Evolutionary conservation across 2,113 vertebrate species (phyloP).

Genomic region (Pseudorectes ferrugineus): DNA sequence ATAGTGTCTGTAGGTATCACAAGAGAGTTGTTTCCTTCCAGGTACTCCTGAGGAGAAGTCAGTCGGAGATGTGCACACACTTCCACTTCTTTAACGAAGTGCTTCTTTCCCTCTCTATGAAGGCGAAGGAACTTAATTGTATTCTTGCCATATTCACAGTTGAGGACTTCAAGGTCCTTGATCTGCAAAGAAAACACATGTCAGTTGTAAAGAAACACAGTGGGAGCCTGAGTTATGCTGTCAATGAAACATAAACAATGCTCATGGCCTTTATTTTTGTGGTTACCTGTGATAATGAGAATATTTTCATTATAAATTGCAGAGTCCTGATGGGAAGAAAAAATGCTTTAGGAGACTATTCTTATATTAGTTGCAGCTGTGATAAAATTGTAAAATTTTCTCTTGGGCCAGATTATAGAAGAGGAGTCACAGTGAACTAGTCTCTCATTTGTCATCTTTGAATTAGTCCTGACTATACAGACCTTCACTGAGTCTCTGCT

Average conservation of each 20-base stretch:
- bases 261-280: background rate
- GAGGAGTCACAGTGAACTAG: background rate
- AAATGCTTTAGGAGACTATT: background rate
- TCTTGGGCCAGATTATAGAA: background rate
- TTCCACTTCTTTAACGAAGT: slow-evolving; percentile 84
- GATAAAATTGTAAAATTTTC: background rate
- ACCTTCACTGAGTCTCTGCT: background rate
- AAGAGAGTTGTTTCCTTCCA: slow-evolving; percentile 85
- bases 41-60: slow-evolving; percentile 83
- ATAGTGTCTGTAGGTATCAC: slow-evolving; percentile 97
- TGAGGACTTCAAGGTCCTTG: slow-evolving; percentile 83
- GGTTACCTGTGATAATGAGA: background rate
- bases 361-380: background rate
- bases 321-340: background rate
- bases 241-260: background rate
- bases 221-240: background rate
- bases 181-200: slow-evolving; percentile 52
- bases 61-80: slow-evolving; percentile 86
- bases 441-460: background rate
- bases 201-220: background rate
- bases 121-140: slow-evolving; percentile 85
- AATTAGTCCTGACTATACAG: background rate
- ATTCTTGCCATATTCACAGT: slow-evolving; percentile 92
- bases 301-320: background rate
- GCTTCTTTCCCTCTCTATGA: slow-evolving; percentile 75